Base-by-base conservation (phyloP, 2,888 invertebrate genomes). In the Agrochola macilenta region DNA sequence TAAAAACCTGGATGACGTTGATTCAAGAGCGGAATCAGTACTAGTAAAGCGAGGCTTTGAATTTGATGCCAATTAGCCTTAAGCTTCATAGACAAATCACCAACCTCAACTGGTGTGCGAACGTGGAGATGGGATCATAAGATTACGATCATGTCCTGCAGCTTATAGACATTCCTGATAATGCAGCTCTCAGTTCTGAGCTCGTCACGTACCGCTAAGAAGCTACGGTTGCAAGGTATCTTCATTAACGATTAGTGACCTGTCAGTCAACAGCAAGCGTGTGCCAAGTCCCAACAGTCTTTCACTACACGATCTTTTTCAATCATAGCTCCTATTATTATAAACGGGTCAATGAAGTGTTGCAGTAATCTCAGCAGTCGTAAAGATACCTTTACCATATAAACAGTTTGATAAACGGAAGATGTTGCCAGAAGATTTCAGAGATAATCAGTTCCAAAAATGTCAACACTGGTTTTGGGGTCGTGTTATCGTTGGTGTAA, bases 391-490 rank as follows among this genome's bases (percentile, higher is more conserved):
- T 52, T 52, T 52, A 61, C 35, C 20, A 71, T 63, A 58, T 39
- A 54, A 70, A 78, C 35, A 69, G 11, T 23, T 23, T 58, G 52
- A 66, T 75, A 57, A 63, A 69, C 43, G 43, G 20, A 74, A 64
- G 57, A 65, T 78, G 14, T 66, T 49, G 60, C 65, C 49, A 81
- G 63, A 71, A 81, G 70, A 86, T 85, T 87, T 72, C 49, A n/a
- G 61, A 78, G 82, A 84, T 87, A 83, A 76, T 78, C 71, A 72
- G 82, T 61, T 72, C 78, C 78, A 68, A 84, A 86, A 84, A 69
- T 77, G 86, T 87, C 87, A 87, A 80, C 79, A 83, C 43, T 74
- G 49, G 75, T 85, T 84, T 85, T 85, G 77, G 70, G 87, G 84
- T 82, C 79, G 39, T 76, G 76, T 86, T 86, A 84, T 88, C 82